These are phyloP conservation scores for Peromyscus polionotus DNA, from an alignment of 2,113 vertebrate genomes.

Conservation along the genomic window DNA sequence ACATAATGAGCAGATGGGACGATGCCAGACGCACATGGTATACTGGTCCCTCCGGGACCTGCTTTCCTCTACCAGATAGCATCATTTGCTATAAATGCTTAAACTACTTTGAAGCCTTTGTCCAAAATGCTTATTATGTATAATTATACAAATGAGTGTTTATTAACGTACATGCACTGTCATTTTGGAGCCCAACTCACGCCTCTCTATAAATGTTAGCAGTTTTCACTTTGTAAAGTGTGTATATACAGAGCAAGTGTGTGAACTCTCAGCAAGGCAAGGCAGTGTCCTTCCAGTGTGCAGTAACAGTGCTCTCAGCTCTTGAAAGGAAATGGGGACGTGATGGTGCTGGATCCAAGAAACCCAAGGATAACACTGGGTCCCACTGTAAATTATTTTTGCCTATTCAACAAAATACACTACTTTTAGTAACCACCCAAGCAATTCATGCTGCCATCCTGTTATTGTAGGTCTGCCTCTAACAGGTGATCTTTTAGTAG, in stretches of 20 bases:
- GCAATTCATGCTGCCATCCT: not conserved
- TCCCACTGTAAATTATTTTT: not conserved
- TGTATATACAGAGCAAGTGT: not conserved
- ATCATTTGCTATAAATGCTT: constrained; percentile 53
- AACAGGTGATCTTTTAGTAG: not conserved
- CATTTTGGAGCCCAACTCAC: constrained; percentile 48
- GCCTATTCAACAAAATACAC: not conserved
- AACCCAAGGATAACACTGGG: not conserved
- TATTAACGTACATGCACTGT: constrained; percentile 19
- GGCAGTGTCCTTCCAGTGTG: not conserved
- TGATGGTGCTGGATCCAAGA: not conserved
- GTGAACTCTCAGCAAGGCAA: constrained; percentile 21
- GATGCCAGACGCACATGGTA: constrained; percentile 42
- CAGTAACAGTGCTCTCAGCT: not conserved
- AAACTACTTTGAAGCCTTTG: constrained; percentile 61
- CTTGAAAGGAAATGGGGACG: not conserved
- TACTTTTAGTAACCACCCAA: not conserved
- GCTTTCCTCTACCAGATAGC: constrained; percentile 42
- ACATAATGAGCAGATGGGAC: constrained; percentile 48
- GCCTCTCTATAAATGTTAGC: not conserved
- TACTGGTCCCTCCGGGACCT: not conserved
- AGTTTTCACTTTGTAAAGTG: constrained; percentile 54
- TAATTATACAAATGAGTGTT: constrained; percentile 55
- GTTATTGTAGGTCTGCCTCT: not conserved
- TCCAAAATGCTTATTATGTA: constrained; percentile 43